Conservation (phyloP, 2,113 vertebrate species). For the Chloebia gouldiae region DNA sequence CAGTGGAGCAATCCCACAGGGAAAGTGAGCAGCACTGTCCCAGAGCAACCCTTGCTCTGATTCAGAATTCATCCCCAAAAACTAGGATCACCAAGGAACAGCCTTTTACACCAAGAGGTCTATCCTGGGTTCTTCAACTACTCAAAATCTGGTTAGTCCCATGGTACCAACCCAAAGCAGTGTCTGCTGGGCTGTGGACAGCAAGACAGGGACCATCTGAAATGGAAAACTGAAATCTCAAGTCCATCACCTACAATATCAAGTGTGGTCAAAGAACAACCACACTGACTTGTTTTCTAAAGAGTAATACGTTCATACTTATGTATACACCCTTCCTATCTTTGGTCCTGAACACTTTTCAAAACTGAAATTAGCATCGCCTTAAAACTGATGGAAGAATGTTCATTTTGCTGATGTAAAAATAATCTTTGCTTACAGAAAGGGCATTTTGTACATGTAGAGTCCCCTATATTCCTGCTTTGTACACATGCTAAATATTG, state of each 20-base stretch:
- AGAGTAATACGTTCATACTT: background rate
- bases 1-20: background rate
- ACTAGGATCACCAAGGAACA: background rate
- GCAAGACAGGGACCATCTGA: background rate
- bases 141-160: background rate
- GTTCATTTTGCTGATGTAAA: background rate
- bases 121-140: background rate
- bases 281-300: background rate
- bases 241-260: background rate
- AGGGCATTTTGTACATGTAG: background rate
- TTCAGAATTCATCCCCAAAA: background rate
- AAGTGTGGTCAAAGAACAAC: background rate
- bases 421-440: background rate
- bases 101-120: background rate
- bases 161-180: background rate
- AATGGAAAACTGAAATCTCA: background rate
- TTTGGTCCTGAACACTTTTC: background rate
- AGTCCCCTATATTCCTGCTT: background rate
- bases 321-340: background rate
- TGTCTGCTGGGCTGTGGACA: background rate
- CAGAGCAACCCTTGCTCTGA: background rate
- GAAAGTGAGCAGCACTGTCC: background rate
- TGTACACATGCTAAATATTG: background rate
- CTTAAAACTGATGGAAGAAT: background rate
- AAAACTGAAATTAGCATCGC: background rate